These are phyloP conservation scores for Myotis pilosus DNA, from an alignment of 2,797 vertebrate species.

Conservation along the genomic window DNA sequence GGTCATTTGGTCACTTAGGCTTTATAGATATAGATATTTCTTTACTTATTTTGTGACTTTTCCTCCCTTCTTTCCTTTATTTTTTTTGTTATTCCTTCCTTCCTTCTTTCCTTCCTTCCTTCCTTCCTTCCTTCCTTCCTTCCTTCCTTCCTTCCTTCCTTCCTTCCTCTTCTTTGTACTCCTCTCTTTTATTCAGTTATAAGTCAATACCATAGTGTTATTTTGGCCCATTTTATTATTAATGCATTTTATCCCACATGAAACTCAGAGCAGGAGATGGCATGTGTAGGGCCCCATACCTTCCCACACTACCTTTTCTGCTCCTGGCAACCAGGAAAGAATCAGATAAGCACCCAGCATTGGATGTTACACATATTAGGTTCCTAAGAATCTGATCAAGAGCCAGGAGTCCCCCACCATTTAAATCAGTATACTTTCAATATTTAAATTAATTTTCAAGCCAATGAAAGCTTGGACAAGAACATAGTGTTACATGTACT, in stretches of 20 bases:
- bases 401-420: not conserved
- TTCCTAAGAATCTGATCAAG: not conserved
- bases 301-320: not conserved
- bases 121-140: not conserved
- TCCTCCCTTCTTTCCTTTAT: not conserved
- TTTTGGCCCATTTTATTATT: conserved; percentile 19
- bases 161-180: too few species aligned
- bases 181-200: not conserved
- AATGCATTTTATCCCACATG: not conserved
- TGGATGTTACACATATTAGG: not conserved
- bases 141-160: not conserved
- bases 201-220: not conserved
- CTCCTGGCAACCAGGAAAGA: not conserved
- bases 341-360: not conserved
- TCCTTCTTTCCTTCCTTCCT: not conserved
- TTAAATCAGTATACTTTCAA: conserved; percentile 3
- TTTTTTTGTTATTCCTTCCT: not conserved
- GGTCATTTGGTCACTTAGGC: too few species aligned
- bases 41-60: conserved; percentile 57
- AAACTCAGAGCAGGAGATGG: not conserved
- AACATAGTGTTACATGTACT: not conserved
- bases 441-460: conserved; percentile 20
- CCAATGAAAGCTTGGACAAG: not conserved
- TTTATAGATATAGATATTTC: conserved; percentile 42
- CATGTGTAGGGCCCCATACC: not conserved